Base-by-base conservation (phyloP, 2,888 invertebrate species). In the Cheilosia urbana region DNA sequence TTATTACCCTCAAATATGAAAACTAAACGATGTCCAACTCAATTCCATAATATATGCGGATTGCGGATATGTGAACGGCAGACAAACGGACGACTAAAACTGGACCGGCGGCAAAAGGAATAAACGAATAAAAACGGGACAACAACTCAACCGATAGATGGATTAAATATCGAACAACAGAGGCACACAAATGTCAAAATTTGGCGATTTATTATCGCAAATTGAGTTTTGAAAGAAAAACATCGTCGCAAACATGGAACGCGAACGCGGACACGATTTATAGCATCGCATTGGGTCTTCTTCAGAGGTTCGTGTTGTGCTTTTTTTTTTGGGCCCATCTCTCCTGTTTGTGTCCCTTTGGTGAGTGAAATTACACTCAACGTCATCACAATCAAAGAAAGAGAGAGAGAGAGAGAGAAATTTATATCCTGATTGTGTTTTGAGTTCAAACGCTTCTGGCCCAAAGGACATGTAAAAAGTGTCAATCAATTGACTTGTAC, bases 201-300 rank as follows among this genome's bases (percentile, higher is more conserved):
- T 87, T 49, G 87, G 87, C 87, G 82, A 87, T 87, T 87, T 87
- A 87, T 87, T 87, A 78, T 87, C 87, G 69, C 78, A 87, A 87
- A 87, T 87, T 87, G 87, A 87, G 73, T 82, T 87, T 82, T 77
- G 65, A 87, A 82, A 71, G 82, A 65, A 81, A 73, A 87, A 87
- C 85, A 77, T 80, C 60, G 69, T 69, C 84, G 47, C 47, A 47
- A 58, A 78, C 63, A 62, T 30, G 49, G 47, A 63, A 79, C 15
- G 60, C 45, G 62, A 71, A 80, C 71, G 69, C 82, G 66, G 68
- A 68, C 63, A 73, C 82, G 68, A 87, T 87, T 87, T 87, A 87
- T 87, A 45, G 69, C 82, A 5, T 45, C 21, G 37, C 37, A 49
- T 30, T 30, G 37, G 37, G 51, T 63, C 73, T 57, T 19, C 62